Percentiles rank a stretch among this genome's conserved stretches.
These are phyloP conservation scores for Spea multiplicata DNA, from an alignment of 2,113 vertebrate genomes.

Conservation along the genomic window DNA sequence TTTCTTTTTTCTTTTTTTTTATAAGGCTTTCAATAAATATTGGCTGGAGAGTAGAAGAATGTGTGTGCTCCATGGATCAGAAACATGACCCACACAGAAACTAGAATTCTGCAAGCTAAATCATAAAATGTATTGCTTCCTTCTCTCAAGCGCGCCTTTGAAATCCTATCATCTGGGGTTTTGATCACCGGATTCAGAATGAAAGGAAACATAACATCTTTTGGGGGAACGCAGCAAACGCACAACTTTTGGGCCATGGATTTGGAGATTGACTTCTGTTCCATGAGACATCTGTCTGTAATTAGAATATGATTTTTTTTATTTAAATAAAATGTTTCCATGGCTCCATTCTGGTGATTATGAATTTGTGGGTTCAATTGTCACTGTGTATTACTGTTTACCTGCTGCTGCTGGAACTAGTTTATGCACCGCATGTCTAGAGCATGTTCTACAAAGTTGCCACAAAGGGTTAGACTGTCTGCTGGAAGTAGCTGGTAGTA, in stretches of 20 bases:
- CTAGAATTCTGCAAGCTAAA: neutral
- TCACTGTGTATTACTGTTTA: too few species aligned
- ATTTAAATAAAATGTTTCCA: constrained; percentile 31
- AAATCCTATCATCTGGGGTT: neutral
- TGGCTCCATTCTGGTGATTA: too few species aligned
- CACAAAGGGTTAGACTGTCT: too few species aligned
- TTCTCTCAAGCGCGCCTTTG: neutral
- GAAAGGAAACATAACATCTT: neutral
- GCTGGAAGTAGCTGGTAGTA: too few species aligned
- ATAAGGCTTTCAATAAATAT: constrained; percentile 13
- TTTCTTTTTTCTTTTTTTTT: neutral
- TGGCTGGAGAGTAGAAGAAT: neutral
- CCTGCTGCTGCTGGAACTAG: too few species aligned
- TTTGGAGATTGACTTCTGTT: neutral
- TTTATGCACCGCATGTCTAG: too few species aligned
- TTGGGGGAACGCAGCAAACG: neutral
- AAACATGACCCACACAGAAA: neutral
- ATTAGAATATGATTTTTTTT: constrained; percentile 5
- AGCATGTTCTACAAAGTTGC: too few species aligned
- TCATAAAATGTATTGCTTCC: neutral
- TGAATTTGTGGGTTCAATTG: too few species aligned
- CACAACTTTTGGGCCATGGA: neutral
- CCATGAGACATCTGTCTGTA: neutral
- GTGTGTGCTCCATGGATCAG: neutral
- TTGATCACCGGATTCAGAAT: neutral